These are phyloP conservation scores for Nemurella pictetii DNA, from an alignment of 2,888 invertebrate genomes.

Conservation along the genomic window DNA sequence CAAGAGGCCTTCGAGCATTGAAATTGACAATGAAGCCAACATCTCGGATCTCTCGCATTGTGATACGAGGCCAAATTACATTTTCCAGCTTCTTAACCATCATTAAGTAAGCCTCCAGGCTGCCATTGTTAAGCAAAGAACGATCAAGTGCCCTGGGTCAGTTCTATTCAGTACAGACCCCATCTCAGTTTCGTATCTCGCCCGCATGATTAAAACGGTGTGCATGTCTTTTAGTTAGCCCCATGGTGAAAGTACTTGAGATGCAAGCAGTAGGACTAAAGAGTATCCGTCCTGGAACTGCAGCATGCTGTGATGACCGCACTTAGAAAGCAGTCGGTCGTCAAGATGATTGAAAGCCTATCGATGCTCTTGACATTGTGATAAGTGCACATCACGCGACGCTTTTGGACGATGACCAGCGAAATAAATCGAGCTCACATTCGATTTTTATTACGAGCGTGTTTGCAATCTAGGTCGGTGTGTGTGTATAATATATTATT, in stretches of 20 bases:
- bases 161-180: neutral
- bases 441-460: neutral
- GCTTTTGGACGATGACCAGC: neutral
- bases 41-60: neutral
- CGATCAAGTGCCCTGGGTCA: neutral
- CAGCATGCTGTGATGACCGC: neutral
- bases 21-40: neutral
- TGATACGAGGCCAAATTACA: neutral
- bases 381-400: neutral
- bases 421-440: neutral
- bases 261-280: neutral
- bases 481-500: neutral
- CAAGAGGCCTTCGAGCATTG: neutral
- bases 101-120: neutral
- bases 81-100: neutral
- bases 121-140: neutral
- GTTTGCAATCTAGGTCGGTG: neutral
- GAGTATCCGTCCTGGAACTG: neutral
- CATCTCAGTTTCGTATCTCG: neutral
- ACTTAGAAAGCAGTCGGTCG: neutral
- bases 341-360: neutral
- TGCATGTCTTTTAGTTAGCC: neutral
- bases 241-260: neutral
- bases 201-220: neutral
- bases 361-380: neutral